Conservation (phyloP, 1,140 invertebrate genomes). For the Drosophila subobscura region DNA sequence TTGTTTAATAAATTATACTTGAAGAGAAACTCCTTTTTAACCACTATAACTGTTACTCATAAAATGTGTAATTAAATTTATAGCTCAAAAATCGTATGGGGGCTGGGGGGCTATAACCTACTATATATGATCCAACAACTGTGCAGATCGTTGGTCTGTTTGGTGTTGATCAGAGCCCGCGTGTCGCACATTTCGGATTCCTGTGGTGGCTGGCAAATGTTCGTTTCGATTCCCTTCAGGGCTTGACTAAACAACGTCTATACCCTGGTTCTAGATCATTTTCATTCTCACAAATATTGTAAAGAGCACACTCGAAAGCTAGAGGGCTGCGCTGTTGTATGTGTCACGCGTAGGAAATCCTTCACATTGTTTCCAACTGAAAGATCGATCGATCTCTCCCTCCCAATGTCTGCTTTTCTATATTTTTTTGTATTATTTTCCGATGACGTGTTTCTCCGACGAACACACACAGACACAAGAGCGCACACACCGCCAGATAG, state of each 20-base stretch:
- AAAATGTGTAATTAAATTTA: too few species aligned
- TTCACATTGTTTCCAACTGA: slow-evolving; percentile 32
- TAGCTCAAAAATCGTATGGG: too few species aligned
- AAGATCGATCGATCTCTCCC: slow-evolving; percentile 2
- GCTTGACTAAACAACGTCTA: not conserved
- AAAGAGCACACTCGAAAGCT: not conserved
- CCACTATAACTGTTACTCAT: too few species aligned
- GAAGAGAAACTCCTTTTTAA: too few species aligned
- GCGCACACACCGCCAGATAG: slow-evolving; percentile 4
- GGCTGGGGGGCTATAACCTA: slow-evolving; percentile 49
- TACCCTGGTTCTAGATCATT: slow-evolving; percentile 7
- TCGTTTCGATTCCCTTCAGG: not conserved
- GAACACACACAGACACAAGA: slow-evolving; percentile 22
- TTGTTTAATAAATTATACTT: too few species aligned
- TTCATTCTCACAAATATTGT: not conserved
- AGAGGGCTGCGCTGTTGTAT: not conserved
- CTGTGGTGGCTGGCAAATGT: too few species aligned
- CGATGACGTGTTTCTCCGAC: slow-evolving; percentile 64
- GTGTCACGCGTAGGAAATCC: slow-evolving; percentile 28
- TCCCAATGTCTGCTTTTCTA: slow-evolving; percentile 19
- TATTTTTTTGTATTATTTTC: slow-evolving; percentile 19
- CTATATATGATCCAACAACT: slow-evolving; percentile 83
- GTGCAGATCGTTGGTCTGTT: slow-evolving; percentile 75
- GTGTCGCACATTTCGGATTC: slow-evolving; percentile 74
- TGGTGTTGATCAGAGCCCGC: slow-evolving; percentile 63